Percentiles rank a stretch among this genome's conserved stretches.
Conservation (phyloP, 1,140 invertebrate genomes). For the Drosophila kanapiae region DNA sequence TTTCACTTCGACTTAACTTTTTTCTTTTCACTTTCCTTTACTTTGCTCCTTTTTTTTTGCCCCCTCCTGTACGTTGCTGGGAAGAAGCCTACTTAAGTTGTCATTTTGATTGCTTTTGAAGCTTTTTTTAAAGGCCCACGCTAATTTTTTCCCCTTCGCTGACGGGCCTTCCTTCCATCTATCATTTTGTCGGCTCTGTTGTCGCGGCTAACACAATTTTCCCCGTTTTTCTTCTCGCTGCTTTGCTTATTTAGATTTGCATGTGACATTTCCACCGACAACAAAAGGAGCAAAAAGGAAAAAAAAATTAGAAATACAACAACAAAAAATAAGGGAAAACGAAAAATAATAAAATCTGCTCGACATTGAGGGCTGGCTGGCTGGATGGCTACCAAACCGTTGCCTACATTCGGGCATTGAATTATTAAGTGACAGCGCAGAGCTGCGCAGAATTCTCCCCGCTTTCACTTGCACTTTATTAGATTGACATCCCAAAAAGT, state of each 20-base stretch:
- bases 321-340: constrained; percentile 29
- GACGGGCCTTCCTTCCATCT: constrained; percentile 50
- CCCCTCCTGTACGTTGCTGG: constrained; percentile 27
- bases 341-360: constrained; percentile 51
- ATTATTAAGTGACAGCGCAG: constrained; percentile 74
- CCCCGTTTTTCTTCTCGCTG: constrained; percentile 55
- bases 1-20: constrained; percentile 33
- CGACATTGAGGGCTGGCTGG: constrained; percentile 26
- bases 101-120: constrained; percentile 83
- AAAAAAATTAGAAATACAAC: constrained; percentile 29
- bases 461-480: constrained; percentile 65
- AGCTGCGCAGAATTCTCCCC: constrained; percentile 36
- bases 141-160: constrained; percentile 57
- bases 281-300: constrained; percentile 33
- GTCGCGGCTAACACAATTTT: constrained; percentile 71
- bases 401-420: constrained; percentile 55
- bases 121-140: constrained; percentile 71
- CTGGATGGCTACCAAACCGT: constrained; percentile 6
- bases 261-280: constrained; percentile 59
- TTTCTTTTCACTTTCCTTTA: constrained; percentile 24
- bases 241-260: constrained; percentile 62
- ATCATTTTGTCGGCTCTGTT: constrained; percentile 67
- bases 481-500: constrained; percentile 52
- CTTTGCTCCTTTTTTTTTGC: constrained; percentile 14
- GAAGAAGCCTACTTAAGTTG: constrained; percentile 79